phyloP scores from a whole-genome alignment of 2,113 vertebrate genomes.

The Corydoras maculifer region DNA sequence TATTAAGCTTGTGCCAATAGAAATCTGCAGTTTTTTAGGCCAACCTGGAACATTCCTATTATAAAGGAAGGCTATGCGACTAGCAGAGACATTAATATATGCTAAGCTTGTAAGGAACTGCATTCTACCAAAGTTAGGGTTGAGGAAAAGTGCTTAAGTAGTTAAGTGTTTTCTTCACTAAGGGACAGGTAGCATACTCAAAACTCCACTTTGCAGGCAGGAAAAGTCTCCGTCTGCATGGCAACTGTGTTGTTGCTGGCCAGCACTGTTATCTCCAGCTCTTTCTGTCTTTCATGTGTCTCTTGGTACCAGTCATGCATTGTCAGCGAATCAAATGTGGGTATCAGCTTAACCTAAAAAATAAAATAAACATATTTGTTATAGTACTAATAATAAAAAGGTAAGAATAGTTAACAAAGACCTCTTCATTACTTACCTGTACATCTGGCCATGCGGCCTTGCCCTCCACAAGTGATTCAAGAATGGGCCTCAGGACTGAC shows the following conservation, averaged over 20 bases:
- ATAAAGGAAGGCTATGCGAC: no score
- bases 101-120: no score
- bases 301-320: constrained; percentile 93
- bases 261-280: constrained; percentile 78
- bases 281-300: constrained; percentile 72
- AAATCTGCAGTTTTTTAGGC: no score
- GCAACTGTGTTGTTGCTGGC: constrained; percentile 90
- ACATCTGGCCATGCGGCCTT: constrained; percentile 75
- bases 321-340: constrained; percentile 80
- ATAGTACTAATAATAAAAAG: no score
- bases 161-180: neutral
- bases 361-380: no score
- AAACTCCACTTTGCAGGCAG: constrained; percentile 94
- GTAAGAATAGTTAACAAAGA: no score
- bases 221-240: constrained; percentile 94
- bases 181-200: constrained; percentile 47
- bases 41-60: no score
- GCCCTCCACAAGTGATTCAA: constrained; percentile 76
- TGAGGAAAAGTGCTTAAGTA: constrained; percentile 20
- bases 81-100: no score
- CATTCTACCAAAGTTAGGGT: no score
- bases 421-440: constrained; percentile 62
- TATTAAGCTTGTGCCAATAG: no score
- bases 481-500: constrained; percentile 65
- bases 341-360: constrained; percentile 83